These are phyloP conservation scores for Gymnodraco acuticeps DNA, from an alignment of 2,797 vertebrate species.

Conservation along the genomic window DNA sequence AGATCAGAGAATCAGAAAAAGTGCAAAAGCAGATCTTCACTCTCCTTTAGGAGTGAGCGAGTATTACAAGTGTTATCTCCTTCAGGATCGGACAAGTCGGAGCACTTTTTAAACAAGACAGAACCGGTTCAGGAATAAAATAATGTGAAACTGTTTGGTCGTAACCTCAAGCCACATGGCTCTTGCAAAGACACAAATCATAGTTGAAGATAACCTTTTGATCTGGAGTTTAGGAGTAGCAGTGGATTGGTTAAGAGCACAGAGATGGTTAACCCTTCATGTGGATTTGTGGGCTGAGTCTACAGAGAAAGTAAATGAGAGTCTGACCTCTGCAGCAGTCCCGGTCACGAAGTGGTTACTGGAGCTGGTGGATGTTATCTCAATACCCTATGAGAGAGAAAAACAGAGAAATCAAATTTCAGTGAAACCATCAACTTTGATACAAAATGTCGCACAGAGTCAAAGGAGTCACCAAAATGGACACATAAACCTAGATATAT, in stretches of 20 bases:
- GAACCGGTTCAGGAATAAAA: background rate
- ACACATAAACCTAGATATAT: conserved; percentile 5
- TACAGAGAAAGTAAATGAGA: conserved; percentile 15
- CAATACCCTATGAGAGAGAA: conserved; percentile 85
- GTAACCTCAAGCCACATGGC: background rate
- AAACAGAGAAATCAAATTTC: conserved; percentile 28
- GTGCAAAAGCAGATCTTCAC: conserved; percentile 13
- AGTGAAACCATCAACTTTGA: background rate
- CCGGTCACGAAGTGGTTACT: conserved; percentile 91
- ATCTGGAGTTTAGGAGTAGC: conserved; percentile 24
- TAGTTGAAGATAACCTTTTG: conserved; percentile 7
- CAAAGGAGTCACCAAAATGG: conserved; percentile 15
- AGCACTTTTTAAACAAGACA: background rate
- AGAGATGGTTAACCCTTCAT: conserved; percentile 19
- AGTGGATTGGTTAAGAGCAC: conserved; percentile 2
- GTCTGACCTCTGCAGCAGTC: conserved; percentile 83
- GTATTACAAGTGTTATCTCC: background rate
- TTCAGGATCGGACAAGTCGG: background rate
- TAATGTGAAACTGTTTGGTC: background rate
- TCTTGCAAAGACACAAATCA: conserved; percentile 2
- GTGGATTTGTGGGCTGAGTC: conserved; percentile 29
- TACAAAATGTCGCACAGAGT: background rate
- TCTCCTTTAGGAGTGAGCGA: background rate
- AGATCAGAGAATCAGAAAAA: background rate
- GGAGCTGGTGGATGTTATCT: conserved; percentile 90